Evolutionary conservation across 2,113 vertebrate genomes (phyloP).

Genomic region (Dicaeum eximium): DNA sequence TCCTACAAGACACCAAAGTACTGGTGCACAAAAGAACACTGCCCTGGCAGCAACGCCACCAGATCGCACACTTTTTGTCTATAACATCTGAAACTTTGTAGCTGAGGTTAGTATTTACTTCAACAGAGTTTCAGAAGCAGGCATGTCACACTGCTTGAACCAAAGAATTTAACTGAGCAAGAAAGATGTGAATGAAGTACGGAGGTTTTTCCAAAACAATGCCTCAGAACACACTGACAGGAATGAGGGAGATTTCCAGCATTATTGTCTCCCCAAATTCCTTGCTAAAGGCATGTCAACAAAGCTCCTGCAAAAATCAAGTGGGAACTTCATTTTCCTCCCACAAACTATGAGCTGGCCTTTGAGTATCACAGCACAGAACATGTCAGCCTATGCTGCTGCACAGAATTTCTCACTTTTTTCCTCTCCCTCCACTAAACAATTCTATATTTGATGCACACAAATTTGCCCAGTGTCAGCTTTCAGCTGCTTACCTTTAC

Average conservation of each 20-base stretch:
- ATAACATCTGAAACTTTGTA: background rate
- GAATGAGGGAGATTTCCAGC: background rate
- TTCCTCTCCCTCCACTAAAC: background rate
- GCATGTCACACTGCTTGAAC: background rate
- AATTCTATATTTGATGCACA: background rate
- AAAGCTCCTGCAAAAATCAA: background rate
- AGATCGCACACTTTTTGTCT: background rate
- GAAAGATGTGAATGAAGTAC: background rate
- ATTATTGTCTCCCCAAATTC: background rate
- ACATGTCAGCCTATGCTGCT: background rate
- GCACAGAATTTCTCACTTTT: background rate
- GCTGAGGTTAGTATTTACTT: background rate
- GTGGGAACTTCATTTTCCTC: background rate
- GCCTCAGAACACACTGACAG: background rate
- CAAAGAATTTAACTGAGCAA: background rate
- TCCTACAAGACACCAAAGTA: background rate
- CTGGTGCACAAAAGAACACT: background rate
- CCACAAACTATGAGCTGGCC: background rate
- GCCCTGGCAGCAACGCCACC: background rate
- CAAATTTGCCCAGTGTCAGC: background rate
- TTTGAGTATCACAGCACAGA: background rate
- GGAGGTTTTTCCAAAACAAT: background rate
- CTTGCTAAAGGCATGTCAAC: background rate
- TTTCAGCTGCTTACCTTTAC: slow-evolving; percentile 72
- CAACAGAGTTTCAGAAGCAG: background rate